Conservation (phyloP, 2,113 vertebrate species). For the Percina caprodes region DNA sequence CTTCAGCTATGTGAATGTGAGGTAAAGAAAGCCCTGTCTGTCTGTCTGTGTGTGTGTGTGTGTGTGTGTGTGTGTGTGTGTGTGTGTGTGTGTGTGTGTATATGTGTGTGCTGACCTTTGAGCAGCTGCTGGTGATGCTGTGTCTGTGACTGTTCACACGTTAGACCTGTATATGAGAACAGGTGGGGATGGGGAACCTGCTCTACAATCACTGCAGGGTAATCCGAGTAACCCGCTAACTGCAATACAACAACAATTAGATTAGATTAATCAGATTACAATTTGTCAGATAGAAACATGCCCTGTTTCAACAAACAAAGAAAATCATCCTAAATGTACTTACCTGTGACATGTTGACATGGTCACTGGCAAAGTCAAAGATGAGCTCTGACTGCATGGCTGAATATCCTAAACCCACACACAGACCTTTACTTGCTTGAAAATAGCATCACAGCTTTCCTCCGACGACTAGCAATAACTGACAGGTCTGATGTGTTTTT, state of each 20-base stretch:
- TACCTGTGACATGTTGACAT: conserved; percentile 91
- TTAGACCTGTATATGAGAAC: conserved; percentile 89
- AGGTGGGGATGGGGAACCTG: conserved; percentile 92
- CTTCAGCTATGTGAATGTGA: conserved; percentile 4
- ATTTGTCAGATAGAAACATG: not conserved
- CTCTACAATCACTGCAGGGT: conserved; percentile 94
- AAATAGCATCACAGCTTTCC: conserved; percentile 56
- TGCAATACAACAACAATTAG: conserved; percentile 51
- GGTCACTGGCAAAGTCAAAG: conserved; percentile 95
- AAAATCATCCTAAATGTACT: conserved; percentile 13
- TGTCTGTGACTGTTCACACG: conserved; percentile 85
- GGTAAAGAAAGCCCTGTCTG: not conserved
- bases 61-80: not conserved
- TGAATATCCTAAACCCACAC: conserved; percentile 31
- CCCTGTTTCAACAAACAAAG: not conserved
- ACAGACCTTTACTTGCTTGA: conserved; percentile 32
- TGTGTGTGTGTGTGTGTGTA: not conserved
- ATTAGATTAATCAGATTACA: not conserved
- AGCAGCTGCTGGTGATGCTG: conserved; percentile 67
- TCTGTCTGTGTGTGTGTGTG: not conserved
- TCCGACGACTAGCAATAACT: not conserved
- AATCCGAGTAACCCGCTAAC: conserved; percentile 89
- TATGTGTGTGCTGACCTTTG: conserved; percentile 68
- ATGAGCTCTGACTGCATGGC: conserved; percentile 91
- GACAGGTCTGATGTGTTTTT: conserved; percentile 4